A percentile compares a stretch with the other conserved stretches of the same genome.
Conservation (phyloP, 2,797 vertebrate genomes). For the Coluber constrictor region DNA sequence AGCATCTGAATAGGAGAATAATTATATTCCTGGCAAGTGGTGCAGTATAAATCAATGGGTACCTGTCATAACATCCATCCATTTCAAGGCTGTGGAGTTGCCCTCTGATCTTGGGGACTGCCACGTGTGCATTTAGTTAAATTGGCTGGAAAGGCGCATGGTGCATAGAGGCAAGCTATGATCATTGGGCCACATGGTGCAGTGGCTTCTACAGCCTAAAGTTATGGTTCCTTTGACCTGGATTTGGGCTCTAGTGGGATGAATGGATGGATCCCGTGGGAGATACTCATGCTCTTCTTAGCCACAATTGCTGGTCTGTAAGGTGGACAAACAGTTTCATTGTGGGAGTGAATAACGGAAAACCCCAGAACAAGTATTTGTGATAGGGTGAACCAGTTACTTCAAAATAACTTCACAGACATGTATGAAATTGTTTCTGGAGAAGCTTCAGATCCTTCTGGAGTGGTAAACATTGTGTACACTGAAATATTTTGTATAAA, state of each 20-base stretch:
- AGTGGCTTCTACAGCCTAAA: too few relatives aligned
- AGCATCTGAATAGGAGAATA: neutral
- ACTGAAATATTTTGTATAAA: neutral
- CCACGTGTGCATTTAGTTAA: slow-evolving; percentile 30
- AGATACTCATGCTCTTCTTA: neutral
- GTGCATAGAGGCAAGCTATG: too few relatives aligned
- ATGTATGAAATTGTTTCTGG: neutral
- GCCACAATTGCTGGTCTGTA: neutral
- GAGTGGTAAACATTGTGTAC: neutral
- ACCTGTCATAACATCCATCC: slow-evolving; percentile 61
- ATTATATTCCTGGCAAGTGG: slow-evolving; percentile 42
- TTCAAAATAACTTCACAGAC: neutral
- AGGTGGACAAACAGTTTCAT: neutral
- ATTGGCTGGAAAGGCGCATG: slow-evolving; percentile 33
- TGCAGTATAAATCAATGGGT: slow-evolving; percentile 60
- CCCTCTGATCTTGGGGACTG: slow-evolving; percentile 46
- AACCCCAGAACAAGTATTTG: neutral
- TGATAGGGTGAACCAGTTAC: neutral
- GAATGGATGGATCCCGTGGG: neutral
- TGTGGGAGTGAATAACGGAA: too few relatives aligned
- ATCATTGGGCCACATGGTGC: neutral
- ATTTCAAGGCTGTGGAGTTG: slow-evolving; percentile 41
- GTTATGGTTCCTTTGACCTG: neutral
- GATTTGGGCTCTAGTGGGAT: neutral
- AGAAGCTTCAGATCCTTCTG: neutral